Conservation (phyloP, 2,113 vertebrate genomes). For the Vulpes vulpes region DNA sequence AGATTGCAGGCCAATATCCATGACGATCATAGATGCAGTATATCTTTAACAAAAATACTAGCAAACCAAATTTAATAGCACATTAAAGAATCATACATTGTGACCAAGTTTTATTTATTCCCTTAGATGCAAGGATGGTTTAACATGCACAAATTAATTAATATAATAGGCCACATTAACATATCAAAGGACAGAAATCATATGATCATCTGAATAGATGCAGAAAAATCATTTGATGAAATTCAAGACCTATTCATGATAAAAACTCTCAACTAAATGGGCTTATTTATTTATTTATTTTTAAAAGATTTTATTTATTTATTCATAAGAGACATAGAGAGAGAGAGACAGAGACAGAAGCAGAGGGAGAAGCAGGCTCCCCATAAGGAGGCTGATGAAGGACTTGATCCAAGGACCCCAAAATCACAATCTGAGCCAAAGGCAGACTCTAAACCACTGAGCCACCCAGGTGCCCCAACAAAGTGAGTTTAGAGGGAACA, state of each 20-base stretch:
- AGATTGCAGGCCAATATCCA: neutral
- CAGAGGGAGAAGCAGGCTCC: no score
- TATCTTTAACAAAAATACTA: neutral
- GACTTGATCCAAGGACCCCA: no score
- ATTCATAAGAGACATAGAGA: no score
- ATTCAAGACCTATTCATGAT: neutral
- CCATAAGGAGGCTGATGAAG: no score
- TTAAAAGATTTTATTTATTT: no score
- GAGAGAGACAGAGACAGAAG: no score
- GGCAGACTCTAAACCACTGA: no score
- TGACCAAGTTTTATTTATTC: neutral
- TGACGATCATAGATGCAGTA: neutral
- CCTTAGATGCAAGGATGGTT: neutral
- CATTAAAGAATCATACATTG: neutral
- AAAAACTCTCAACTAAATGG: neutral
- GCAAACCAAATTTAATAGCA: neutral
- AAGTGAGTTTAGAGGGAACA: neutral
- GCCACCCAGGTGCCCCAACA: neutral
- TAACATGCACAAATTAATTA: neutral
- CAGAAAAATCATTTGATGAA: neutral
- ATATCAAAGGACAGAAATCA: neutral
- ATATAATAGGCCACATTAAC: neutral
- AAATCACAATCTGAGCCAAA: no score
- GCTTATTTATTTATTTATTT: neutral
- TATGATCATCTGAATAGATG: neutral